phyloP scores from a whole-genome alignment of 2,113 vertebrate species.

The Ptilorrhoa leucosticta region DNA sequence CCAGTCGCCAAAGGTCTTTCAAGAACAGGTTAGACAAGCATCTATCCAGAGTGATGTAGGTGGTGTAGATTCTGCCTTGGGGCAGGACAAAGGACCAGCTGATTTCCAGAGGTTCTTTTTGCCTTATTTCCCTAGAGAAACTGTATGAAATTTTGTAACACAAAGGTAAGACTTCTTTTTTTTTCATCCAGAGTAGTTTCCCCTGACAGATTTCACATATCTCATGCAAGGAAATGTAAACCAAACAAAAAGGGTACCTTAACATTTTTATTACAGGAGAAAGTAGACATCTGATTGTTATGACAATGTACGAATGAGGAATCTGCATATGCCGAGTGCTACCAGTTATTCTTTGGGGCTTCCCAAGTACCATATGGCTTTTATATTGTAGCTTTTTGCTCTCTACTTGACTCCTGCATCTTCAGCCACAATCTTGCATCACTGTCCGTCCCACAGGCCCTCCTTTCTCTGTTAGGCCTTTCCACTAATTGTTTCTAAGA shows the following conservation, averaged over 20 bases:
- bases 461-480: background rate
- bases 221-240: background rate
- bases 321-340: background rate
- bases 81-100: background rate
- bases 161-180: background rate
- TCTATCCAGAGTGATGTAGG: background rate
- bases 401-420: background rate
- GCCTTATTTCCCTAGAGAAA: background rate
- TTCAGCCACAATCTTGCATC: background rate
- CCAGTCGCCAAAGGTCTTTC: background rate
- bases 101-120: background rate
- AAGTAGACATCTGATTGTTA: background rate
- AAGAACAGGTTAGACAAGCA: background rate
- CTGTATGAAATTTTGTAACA: background rate
- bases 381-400: background rate
- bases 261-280: background rate
- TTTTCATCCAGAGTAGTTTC: background rate
- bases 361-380: background rate
- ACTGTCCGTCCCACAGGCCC: background rate
- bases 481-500: background rate
- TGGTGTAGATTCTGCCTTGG: background rate
- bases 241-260: background rate
- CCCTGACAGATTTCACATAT: background rate
- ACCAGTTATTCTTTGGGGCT: background rate
- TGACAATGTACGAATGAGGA: background rate